Conservation (phyloP, 2,113 vertebrate species). For the Delphinus delphis region DNA sequence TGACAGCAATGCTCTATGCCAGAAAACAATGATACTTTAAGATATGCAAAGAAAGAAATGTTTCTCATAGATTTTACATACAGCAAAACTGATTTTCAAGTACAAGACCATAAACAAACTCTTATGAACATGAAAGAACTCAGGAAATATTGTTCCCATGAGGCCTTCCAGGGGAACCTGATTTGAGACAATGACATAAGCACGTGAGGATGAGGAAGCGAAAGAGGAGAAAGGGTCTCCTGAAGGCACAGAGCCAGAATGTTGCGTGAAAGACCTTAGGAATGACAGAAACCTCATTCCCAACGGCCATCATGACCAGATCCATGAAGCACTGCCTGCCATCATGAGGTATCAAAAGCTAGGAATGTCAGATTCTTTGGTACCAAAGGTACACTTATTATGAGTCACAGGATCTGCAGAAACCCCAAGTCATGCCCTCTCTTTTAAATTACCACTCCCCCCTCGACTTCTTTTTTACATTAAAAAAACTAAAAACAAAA, state of each 20-base stretch:
- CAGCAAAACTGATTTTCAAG: conserved; percentile 4
- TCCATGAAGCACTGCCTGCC: background rate
- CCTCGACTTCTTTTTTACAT: background rate
- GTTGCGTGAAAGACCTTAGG: background rate
- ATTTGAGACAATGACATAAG: background rate
- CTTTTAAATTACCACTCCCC: background rate
- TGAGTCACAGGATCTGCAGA: background rate
- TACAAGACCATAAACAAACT: background rate
- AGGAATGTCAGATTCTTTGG: background rate
- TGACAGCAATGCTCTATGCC: background rate
- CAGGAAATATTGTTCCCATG: background rate
- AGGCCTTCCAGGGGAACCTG: background rate
- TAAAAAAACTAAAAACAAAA: background rate
- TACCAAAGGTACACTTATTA: background rate
- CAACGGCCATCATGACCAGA: background rate
- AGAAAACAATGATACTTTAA: background rate
- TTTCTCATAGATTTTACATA: background rate
- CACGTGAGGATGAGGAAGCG: background rate
- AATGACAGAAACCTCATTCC: background rate
- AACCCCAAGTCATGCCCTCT: background rate
- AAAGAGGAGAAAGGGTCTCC: background rate
- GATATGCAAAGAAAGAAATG: background rate
- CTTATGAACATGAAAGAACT: background rate
- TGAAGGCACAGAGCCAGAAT: background rate
- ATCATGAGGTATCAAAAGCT: background rate